These are phyloP conservation scores for Alentia gelatinosa DNA, from an alignment of 2,888 invertebrate genomes.

Conservation along the genomic window DNA sequence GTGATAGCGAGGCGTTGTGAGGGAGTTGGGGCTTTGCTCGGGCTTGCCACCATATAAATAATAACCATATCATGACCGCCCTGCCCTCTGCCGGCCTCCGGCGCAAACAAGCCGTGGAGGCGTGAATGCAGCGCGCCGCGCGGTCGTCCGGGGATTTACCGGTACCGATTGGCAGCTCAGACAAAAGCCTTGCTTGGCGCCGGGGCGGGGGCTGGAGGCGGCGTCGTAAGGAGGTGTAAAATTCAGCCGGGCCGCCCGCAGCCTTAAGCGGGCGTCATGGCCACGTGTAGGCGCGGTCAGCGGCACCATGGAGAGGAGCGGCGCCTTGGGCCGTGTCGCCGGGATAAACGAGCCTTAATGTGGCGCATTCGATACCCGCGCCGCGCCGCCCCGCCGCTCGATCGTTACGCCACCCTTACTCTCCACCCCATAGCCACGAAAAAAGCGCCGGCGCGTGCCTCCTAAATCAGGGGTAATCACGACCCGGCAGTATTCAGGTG, in stretches of 20 bases:
- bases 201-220: neutral
- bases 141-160: conserved; percentile 13
- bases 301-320: neutral
- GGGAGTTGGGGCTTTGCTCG: neutral
- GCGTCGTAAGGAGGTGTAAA: neutral
- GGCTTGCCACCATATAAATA: conserved; percentile 38
- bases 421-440: neutral
- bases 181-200: neutral
- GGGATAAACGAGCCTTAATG: conserved; percentile 19
- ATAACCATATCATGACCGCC: conserved; percentile 38
- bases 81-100: neutral
- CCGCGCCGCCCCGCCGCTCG: neutral
- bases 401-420: neutral
- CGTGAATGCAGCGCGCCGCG: conserved; percentile 20
- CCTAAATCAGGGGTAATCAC: conserved; percentile 42
- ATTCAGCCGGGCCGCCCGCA: neutral
- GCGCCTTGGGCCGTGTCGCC: neutral
- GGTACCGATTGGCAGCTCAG: neutral
- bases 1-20: neutral
- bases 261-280: neutral
- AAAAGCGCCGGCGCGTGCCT: neutral
- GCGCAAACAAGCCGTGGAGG: conserved; percentile 27
- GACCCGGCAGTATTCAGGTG: neutral
- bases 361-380: neutral
- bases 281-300: neutral